These are phyloP conservation scores for Rhizomys pruinosus DNA, from an alignment of 2,113 vertebrate genomes.

Conservation along the genomic window DNA sequence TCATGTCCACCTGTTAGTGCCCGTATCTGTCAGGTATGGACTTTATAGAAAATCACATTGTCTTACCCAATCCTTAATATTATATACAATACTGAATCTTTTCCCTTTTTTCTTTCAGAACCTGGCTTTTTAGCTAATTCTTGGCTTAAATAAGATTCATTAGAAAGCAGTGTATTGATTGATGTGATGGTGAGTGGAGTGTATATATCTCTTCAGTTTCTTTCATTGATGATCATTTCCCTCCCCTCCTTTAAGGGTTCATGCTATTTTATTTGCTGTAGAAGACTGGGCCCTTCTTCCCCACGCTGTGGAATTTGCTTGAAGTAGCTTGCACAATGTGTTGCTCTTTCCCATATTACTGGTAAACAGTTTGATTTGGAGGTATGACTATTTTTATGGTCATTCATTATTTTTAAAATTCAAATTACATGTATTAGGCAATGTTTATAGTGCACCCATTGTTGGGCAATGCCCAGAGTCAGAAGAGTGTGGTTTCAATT, in stretches of 20 bases:
- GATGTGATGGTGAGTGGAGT: too few relatives aligned
- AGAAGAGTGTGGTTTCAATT: too few relatives aligned
- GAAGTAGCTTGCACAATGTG: background rate
- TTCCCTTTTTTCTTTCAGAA: background rate
- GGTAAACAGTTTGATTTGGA: conserved; percentile 15
- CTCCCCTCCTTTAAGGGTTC: background rate
- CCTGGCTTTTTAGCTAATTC: background rate
- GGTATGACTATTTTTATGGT: conserved; percentile 17
- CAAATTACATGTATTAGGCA: too few relatives aligned
- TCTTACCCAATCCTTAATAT: conserved; percentile 14
- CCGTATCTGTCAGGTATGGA: background rate
- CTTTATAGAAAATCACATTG: conserved; percentile 8
- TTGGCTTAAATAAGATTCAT: background rate
- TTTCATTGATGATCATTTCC: conserved; percentile 23
- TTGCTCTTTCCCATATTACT: conserved; percentile 7
- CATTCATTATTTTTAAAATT: conserved; percentile 12
- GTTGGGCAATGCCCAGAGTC: too few relatives aligned
- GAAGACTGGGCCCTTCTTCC: background rate
- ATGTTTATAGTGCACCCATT: too few relatives aligned
- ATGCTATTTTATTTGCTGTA: conserved; percentile 18
- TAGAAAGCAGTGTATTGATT: conserved; percentile 1
- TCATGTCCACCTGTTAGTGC: conserved; percentile 28
- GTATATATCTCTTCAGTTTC: background rate
- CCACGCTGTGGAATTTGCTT: conserved; percentile 1
- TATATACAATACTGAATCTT: background rate